These are phyloP conservation scores for Cotesia congregata DNA, from an alignment of 2,888 invertebrate species.

Conservation along the genomic window DNA sequence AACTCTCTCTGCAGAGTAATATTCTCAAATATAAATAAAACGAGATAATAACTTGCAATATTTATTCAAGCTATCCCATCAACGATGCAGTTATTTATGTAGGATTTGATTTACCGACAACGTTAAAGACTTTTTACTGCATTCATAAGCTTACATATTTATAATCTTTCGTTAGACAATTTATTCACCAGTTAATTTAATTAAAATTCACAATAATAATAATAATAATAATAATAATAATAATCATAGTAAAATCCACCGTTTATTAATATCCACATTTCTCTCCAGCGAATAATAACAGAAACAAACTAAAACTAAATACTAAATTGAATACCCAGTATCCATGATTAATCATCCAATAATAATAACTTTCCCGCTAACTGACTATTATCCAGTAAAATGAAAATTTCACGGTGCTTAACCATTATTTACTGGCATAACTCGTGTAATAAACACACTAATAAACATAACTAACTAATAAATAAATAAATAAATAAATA, in stretches of 20 bases:
- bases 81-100: constrained; percentile 9
- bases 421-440: constrained; percentile 32
- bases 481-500: neutral
- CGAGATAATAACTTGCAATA: constrained; percentile 9
- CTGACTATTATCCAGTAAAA: constrained; percentile 26
- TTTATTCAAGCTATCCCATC: neutral
- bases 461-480: neutral
- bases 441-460: constrained; percentile 5
- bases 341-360: neutral
- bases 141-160: neutral
- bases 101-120: neutral
- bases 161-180: neutral
- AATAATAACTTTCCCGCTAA: neutral
- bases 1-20: neutral
- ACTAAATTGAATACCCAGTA: too few species aligned
- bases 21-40: neutral
- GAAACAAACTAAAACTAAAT: too few species aligned
- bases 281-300: too few species aligned
- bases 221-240: too few species aligned
- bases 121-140: neutral
- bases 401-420: constrained; percentile 33
- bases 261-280: too few species aligned
- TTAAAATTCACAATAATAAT: too few species aligned
- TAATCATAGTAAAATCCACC: too few species aligned
- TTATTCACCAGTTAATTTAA: too few species aligned